phyloP scores from a whole-genome alignment of 2,113 vertebrate genomes.

The pig (Sus scrofa) region T2T-Sscrofa CM000823.6:49886501-49887000 shows the following conservation, averaged over 20 bases:
- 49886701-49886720: slow-evolving; percentile 34
- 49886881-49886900: slow-evolving; percentile 57
- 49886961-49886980: slow-evolving; percentile 69
- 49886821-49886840: slow-evolving; percentile 61
- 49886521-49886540: slow-evolving; percentile 49
- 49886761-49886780: neutral
- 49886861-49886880: slow-evolving; percentile 73
- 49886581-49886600: slow-evolving; percentile 77
- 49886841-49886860: slow-evolving; percentile 63
- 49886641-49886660: slow-evolving; percentile 70
- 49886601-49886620: slow-evolving; percentile 67
- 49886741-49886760: slow-evolving; percentile 70
- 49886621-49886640: slow-evolving; percentile 62
- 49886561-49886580: slow-evolving; percentile 76
- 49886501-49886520: slow-evolving; percentile 8
- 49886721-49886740: slow-evolving; percentile 53
- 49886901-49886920: slow-evolving; percentile 71
- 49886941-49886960: slow-evolving; percentile 73
- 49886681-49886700: slow-evolving; percentile 12
- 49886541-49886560: slow-evolving; percentile 75
- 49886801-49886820: slow-evolving; percentile 64
- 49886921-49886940: slow-evolving; percentile 55
- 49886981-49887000: slow-evolving; percentile 61
- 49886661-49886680: slow-evolving; percentile 61
- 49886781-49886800: slow-evolving; percentile 56